Evolutionary conservation across 2,113 vertebrate species (phyloP), one percentile per base, ranked within the genome.

Genomic region (Natator depressus): DNA sequence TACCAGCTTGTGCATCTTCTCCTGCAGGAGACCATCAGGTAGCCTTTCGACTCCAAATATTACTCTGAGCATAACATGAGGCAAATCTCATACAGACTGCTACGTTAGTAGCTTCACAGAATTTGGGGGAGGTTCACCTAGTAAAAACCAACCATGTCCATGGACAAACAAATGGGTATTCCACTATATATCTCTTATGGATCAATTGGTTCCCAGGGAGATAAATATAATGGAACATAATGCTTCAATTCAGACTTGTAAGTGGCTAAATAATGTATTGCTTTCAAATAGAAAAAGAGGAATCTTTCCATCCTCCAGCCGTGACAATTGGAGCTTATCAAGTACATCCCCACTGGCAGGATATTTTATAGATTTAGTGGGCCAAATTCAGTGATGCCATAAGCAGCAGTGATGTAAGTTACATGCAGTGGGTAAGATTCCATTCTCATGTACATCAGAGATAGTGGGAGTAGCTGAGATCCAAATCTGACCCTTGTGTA

Each of bases 161-260:
- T 80, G 84, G 16, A 8, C 83, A 83, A 87, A 35, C 50, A 87
- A 92, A 47, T 0, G 0, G 22, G 1, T 82, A 22, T 91, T 95
- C 83, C 75, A 46, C 46, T n/a, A 50, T 27, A 29, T 79, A 35
- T 80, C 84, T 94, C 35, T 65, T 57, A 80, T 85, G 79, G 95
- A 75, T 20, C 10, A 4, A 22, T 20, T 46, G 13, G 31, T 22
- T n/a, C 83, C 46, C 57, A 20, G 53, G 38, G 75, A 27, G 95
- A 85, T n/a, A 80, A 89, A 29, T 80, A 10, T 20, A 65, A 62
- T 0, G 38, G 55, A 82, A 84, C 84, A 35, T 82, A 84, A 88
- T 80, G 59, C 76, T 94, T 94, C 46, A 22, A 3, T 88, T 91
- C 91, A 90, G 79, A 53, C 62, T 35, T 75, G 0, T 82, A 82